Evolutionary conservation across 2,888 invertebrate species (phyloP).

Genomic region (Andrena minutula): DNA sequence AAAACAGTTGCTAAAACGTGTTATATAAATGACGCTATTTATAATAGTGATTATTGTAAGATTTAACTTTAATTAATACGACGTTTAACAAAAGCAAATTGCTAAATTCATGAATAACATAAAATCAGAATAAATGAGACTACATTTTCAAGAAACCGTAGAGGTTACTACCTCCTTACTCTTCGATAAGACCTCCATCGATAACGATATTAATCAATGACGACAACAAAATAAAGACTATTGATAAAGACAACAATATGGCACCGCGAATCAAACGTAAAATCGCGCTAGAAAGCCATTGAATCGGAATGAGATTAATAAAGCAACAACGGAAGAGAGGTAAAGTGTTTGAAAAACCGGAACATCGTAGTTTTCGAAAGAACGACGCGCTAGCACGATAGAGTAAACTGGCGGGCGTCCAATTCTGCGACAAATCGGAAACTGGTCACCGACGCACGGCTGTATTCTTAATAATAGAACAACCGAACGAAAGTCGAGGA

Average conservation of each 20-base stretch:
- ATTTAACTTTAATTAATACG: no score
- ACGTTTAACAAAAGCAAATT: not conserved
- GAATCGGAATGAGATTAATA: not conserved
- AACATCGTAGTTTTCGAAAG: constrained; percentile 9
- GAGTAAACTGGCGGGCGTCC: constrained; percentile 45
- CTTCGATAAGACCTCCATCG: not conserved
- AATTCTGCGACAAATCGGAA: constrained; percentile 43
- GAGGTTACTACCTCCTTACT: not conserved
- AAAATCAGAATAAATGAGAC: not conserved
- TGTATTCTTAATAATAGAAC: constrained; percentile 58
- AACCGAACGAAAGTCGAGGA: constrained; percentile 15
- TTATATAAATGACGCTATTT: not conserved
- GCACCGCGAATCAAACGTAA: not conserved
- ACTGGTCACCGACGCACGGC: constrained; percentile 26
- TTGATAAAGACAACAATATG: not conserved
- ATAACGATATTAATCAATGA: not conserved
- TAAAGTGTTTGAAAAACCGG: not conserved
- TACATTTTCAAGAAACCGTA: not conserved
- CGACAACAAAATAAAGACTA: not conserved
- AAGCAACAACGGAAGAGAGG: not conserved
- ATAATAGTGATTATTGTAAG: not conserved
- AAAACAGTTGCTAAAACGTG: not conserved
- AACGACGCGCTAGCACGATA: constrained; percentile 7
- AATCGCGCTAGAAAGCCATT: not conserved
- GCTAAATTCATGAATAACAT: not conserved